Conservation (phyloP, 2,888 invertebrate genomes). For the Ferrisia virgata region DNA sequence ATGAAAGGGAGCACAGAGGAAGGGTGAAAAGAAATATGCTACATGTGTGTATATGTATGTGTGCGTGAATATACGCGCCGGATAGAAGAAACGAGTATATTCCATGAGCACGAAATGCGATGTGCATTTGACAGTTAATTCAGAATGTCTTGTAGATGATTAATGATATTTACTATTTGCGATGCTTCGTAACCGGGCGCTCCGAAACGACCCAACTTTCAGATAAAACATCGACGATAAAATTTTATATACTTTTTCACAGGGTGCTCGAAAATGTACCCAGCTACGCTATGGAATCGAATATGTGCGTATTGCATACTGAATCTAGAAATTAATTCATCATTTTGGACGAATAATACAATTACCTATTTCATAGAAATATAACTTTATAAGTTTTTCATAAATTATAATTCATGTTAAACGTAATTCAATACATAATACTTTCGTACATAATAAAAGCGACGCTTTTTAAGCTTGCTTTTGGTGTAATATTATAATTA, state of each 20-base stretch:
- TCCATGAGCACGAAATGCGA: constrained; percentile 46
- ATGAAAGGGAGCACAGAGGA: constrained; percentile 20
- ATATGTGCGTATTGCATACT: no score
- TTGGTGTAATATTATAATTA: no score
- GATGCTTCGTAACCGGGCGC: constrained; percentile 36
- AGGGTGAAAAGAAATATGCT: constrained; percentile 30
- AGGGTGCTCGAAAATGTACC: not conserved
- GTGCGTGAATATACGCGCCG: not conserved
- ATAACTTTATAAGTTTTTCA: no score
- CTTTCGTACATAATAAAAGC: no score
- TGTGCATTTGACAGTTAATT: constrained; percentile 49
- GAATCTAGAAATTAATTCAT: no score
- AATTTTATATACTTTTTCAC: not conserved
- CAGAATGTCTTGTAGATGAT: constrained; percentile 48
- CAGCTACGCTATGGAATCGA: not conserved
- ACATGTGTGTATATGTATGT: constrained; percentile 3
- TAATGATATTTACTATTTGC: constrained; percentile 47
- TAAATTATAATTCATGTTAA: no score
- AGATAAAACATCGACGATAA: constrained; percentile 32
- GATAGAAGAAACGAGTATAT: constrained; percentile 42
- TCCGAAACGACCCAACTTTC: not conserved
- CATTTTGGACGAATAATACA: no score
- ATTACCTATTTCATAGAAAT: no score
- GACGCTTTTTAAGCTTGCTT: no score
- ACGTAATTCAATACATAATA: no score